Evolutionary conservation across 2,113 vertebrate genomes (phyloP), one percentile per base, ranked within the genome.

Genomic region (Motacilla tschutschensis): DNA sequence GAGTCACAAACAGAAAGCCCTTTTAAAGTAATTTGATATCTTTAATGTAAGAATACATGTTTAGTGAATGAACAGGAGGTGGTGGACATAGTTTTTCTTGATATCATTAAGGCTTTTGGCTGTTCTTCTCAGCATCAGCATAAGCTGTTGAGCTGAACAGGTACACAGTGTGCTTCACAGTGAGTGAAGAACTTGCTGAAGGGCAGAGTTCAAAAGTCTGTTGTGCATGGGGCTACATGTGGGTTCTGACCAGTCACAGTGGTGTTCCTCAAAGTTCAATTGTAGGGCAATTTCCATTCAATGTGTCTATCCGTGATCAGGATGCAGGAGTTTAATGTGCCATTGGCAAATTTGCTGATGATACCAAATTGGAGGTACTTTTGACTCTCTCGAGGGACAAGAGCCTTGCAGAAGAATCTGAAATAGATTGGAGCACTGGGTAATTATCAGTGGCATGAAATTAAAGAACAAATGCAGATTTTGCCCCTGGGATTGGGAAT

Each of bases 381-480:
- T 3, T 64, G 21, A 33, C 4, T 50, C 11, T 38, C 5, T 44
- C 0, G 0, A 48, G 6, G 4, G 0, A 25, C 59, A 48, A 53
- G 31, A 35, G 5, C 5, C 11, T 67, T 63, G 1, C 25, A 44
- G 48, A 29, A 16, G 35, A 7, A 29, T 73, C 11, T 54, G n/a
- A 8, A 35, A 33, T 17, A 41, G 4, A 31, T 6, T 40, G 38
- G 13, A 57, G 3, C 40, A 55, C 0, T 33, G 10, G 5, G 0
- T 3, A 57, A 3, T 21, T 1, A n/a, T 25, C 5, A 47, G 2
- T 53, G 18, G 13, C 1, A 44, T 9, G 33, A 66, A 75, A 62
- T 62, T 18, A 21, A 36, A 35, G 64, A 70, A 7, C 8, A 43
- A 63, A n/a, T 18, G 21, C 9, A 43, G 26, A 36, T 55, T 48